Evolutionary conservation across 2,113 vertebrate species (phyloP).

Genomic region (Hippoglossus stenolepis): DNA sequence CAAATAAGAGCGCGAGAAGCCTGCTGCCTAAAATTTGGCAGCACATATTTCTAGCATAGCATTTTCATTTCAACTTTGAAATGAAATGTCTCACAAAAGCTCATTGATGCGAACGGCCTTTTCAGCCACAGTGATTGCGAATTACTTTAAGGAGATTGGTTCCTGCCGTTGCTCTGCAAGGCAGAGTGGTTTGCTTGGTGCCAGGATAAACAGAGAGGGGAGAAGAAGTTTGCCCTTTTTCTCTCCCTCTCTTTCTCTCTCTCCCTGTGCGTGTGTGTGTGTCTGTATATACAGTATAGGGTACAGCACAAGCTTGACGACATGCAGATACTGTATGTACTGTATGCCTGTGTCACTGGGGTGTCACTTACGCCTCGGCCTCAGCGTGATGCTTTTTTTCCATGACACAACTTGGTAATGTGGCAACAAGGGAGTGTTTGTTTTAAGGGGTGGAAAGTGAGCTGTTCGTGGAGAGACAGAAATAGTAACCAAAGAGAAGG

Average conservation of each 20-base stretch:
- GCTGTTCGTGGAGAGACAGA: constrained; percentile 40
- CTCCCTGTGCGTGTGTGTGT: background rate
- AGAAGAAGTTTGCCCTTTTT: constrained; percentile 3
- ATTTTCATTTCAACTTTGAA: constrained; percentile 55
- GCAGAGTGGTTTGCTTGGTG: constrained; percentile 46
- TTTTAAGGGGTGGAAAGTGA: constrained; percentile 37
- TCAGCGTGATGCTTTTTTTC: constrained; percentile 61
- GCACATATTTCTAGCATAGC: constrained; percentile 39
- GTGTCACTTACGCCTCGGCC: constrained; percentile 8
- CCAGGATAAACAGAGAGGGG: constrained; percentile 59
- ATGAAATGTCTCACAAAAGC: constrained; percentile 65
- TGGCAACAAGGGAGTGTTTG: constrained; percentile 66
- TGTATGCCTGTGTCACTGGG: constrained; percentile 16
- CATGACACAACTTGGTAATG: constrained; percentile 46
- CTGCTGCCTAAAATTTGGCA: constrained; percentile 27
- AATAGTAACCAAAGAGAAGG: constrained; percentile 9
- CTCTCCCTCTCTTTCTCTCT: background rate
- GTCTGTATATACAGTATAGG: background rate
- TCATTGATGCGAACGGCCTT: constrained; percentile 62
- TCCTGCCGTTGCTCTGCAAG: constrained; percentile 57
- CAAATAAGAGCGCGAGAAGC: constrained; percentile 34
- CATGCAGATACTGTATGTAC: constrained; percentile 12
- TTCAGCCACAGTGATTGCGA: constrained; percentile 68
- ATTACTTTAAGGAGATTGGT: constrained; percentile 74
- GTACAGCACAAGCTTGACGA: constrained; percentile 21